Evolutionary conservation across 1,140 invertebrate genomes (phyloP).

Genomic region (Ctenoplectra terminalis): DNA sequence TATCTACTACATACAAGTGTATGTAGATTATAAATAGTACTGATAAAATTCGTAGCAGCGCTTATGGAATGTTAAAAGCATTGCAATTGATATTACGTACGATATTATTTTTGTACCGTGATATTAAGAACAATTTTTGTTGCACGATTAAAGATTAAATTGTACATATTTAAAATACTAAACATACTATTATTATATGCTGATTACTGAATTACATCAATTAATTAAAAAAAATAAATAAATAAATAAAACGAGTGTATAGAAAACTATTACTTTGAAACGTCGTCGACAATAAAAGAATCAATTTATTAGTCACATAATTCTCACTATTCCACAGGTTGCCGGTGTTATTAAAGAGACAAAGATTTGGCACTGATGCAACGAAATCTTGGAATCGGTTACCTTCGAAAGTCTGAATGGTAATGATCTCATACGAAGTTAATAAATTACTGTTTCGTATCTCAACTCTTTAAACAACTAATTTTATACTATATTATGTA

Average conservation of each 20-base stretch:
- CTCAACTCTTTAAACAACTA: neutral
- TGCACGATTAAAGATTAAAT: too few relatives aligned
- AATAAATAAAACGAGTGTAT: too few relatives aligned
- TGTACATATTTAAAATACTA: too few relatives aligned
- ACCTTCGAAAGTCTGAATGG: slow-evolving; percentile 12
- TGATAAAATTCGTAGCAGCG: too few relatives aligned
- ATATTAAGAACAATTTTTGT: neutral
- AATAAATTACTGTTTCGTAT: neutral
- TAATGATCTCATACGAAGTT: slow-evolving; percentile 8
- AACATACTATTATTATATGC: too few relatives aligned
- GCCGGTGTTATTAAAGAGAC: slow-evolving; percentile 44
- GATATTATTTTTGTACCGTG: neutral
- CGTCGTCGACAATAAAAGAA: neutral
- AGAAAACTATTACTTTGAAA: neutral
- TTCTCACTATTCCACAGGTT: slow-evolving; percentile 34
- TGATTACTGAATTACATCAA: too few relatives aligned
- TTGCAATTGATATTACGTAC: neutral
- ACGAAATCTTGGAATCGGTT: slow-evolving; percentile 31
- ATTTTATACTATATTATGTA: too few relatives aligned
- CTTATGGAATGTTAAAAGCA: neutral
- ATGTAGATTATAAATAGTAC: neutral
- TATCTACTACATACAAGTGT: neutral
- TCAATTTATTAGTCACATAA: neutral
- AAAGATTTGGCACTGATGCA: slow-evolving; percentile 41
- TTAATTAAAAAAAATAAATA: too few relatives aligned